A percentile compares a stretch with the other conserved stretches of the same genome.
Conservation (phyloP, 2,888 invertebrate genomes). For the Xylota segnis region DNA sequence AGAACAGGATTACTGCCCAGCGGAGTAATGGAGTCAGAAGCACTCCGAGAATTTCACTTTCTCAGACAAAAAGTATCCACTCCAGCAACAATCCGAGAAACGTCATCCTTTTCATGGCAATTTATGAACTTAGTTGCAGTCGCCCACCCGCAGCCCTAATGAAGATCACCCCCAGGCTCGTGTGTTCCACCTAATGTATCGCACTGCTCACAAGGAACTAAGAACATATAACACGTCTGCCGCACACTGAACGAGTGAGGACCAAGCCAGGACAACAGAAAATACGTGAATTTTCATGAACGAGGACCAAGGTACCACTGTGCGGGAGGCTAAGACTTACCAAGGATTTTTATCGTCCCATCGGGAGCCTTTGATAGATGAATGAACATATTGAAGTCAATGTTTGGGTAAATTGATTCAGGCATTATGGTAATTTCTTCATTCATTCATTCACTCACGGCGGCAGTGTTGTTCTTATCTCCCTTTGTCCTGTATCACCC, state of each 20-base stretch:
- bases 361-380: conserved; percentile 67
- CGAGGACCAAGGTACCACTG: background rate
- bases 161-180: background rate
- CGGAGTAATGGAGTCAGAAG: no score
- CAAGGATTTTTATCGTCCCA: conserved; percentile 53
- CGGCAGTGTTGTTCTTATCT: conserved; percentile 1
- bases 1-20: no score
- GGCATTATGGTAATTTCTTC: conserved; percentile 71
- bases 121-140: background rate
- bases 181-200: no score
- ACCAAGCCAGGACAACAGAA: background rate
- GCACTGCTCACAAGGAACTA: background rate
- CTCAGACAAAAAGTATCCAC: no score
- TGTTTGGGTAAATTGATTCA: conserved; percentile 68
- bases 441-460: conserved; percentile 47
- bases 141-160: background rate
- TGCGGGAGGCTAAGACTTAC: conserved; percentile 30
- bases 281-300: conserved; percentile 20
- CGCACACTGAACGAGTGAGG: background rate
- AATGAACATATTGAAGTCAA: conserved; percentile 68
- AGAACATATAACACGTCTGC: background rate
- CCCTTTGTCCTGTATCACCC: background rate
- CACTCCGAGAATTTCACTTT: no score
- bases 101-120: no score
- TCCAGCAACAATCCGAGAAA: no score